Percentiles rank a stretch among this genome's conserved stretches.
Conservation (phyloP, 1,140 invertebrate species). For the Cyphomyrmex costatus region DNA sequence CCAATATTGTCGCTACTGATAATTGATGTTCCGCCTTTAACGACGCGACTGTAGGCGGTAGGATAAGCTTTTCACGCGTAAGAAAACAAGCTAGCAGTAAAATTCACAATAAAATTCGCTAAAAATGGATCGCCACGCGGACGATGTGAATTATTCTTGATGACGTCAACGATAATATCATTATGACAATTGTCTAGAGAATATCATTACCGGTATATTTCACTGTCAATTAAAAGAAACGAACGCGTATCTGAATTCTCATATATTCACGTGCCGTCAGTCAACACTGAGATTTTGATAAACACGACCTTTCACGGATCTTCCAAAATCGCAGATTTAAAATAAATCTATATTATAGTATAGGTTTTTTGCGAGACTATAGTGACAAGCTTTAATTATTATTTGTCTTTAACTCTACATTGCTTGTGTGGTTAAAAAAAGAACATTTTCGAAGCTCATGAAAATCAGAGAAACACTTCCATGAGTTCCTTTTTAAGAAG, state of each 20-base stretch:
- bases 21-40: slow-evolving; percentile 23
- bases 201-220: slow-evolving; percentile 56
- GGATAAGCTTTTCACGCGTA: slow-evolving; percentile 17
- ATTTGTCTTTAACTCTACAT: too few relatives aligned
- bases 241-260: neutral
- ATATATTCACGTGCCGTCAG: neutral
- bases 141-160: slow-evolving; percentile 52
- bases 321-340: neutral
- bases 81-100: slow-evolving; percentile 20
- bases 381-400: neutral
- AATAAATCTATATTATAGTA: neutral
- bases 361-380: neutral
- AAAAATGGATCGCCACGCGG: slow-evolving; percentile 20
- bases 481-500: too few relatives aligned
- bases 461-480: too few relatives aligned
- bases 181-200: slow-evolving; percentile 54
- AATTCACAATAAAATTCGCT: slow-evolving; percentile 35
- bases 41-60: neutral
- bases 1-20: slow-evolving; percentile 21
- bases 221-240: neutral
- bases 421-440: too few relatives aligned
- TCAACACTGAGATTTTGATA: neutral
- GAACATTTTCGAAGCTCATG: too few relatives aligned
- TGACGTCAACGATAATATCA: slow-evolving; percentile 57
- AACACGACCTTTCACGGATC: neutral